Evolutionary conservation across 1,140 invertebrate genomes (phyloP).

Genomic region (Eupristina koningsbergeri): DNA sequence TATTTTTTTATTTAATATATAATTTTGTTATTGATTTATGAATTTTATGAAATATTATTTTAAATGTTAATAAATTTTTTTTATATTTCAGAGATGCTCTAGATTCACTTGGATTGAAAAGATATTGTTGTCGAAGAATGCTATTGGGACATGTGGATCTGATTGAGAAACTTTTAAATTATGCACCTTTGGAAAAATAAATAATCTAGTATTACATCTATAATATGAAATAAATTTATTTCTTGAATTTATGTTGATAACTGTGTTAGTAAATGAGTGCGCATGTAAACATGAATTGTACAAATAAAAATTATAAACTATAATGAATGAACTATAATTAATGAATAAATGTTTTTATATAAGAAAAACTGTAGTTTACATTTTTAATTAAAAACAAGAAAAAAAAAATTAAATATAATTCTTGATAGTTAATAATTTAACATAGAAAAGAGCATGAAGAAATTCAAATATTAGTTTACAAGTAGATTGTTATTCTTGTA

Average conservation of each 20-base stretch:
- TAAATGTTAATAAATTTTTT: slow-evolving; percentile 8
- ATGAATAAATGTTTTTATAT: too few relatives aligned
- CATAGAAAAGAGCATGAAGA: background rate
- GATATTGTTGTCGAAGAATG: slow-evolving; percentile 99
- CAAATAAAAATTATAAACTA: background rate
- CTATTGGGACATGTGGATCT: slow-evolving; percentile 98
- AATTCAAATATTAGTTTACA: background rate
- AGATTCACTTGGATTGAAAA: slow-evolving; percentile 95
- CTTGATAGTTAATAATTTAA: background rate
- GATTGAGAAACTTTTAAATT: slow-evolving; percentile 98
- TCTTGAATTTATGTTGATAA: slow-evolving; percentile 12
- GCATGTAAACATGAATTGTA: background rate
- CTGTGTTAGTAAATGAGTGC: background rate
- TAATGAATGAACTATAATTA: background rate
- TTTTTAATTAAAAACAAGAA: background rate
- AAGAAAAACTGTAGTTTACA: background rate
- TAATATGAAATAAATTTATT: background rate
- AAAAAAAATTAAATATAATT: slow-evolving; percentile 12
- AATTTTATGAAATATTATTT: background rate
- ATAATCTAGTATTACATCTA: background rate
- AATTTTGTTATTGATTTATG: too few relatives aligned
- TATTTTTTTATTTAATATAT: background rate
- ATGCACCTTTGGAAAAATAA: slow-evolving; percentile 94
- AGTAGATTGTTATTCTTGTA: background rate
- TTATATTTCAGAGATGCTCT: slow-evolving; percentile 89